These are phyloP conservation scores for Colinus virginianus DNA, from an alignment of 2,113 vertebrate genomes.

Conservation along the genomic window DNA sequence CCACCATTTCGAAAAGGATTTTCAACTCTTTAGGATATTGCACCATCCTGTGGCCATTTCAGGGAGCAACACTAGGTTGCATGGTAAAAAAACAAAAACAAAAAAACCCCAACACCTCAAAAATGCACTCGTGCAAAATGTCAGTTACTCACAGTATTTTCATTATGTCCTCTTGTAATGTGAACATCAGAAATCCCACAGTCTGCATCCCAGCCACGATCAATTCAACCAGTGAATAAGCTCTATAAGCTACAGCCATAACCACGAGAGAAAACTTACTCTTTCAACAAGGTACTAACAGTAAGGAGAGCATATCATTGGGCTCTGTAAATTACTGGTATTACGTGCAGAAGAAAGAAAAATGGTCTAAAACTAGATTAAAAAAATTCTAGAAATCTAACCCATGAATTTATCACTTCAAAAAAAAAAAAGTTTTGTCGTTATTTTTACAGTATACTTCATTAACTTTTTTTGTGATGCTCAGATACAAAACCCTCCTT, in stretches of 20 bases:
- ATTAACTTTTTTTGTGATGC: background rate
- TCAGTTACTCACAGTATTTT: background rate
- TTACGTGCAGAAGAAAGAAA: background rate
- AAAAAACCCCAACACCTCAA: too few relatives aligned
- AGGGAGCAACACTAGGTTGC: fast-evolving
- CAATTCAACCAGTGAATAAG: background rate
- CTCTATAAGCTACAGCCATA: background rate
- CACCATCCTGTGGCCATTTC: background rate
- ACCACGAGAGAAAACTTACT: background rate
- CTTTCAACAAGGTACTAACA: background rate
- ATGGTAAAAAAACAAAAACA: background rate
- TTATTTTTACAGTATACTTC: background rate
- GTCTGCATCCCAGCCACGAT: background rate
- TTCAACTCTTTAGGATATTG: background rate
- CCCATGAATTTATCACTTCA: background rate
- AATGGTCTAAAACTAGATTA: background rate
- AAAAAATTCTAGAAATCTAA: background rate
- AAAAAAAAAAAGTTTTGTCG: background rate
- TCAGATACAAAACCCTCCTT: background rate
- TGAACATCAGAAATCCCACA: background rate
- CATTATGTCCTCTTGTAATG: fast-evolving
- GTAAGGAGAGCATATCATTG: background rate
- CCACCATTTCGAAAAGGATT: fast-evolving
- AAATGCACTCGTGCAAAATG: background rate
- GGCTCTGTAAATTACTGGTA: background rate